phyloP scores from a whole-genome alignment of 2,797 vertebrate genomes.

The Phyllotis vaccarum region DNA sequence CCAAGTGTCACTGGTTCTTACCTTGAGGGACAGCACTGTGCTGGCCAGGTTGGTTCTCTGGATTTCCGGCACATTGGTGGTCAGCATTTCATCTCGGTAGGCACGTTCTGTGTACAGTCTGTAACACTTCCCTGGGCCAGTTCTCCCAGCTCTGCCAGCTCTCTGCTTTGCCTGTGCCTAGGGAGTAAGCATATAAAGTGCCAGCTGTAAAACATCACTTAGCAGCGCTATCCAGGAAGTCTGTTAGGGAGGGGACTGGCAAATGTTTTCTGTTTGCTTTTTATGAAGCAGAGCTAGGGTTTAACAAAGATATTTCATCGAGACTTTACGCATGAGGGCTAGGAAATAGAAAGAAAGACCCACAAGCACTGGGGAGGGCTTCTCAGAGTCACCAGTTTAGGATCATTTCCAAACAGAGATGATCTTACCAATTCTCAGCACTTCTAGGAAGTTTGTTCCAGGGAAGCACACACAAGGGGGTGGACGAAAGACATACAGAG shows the following conservation, averaged over 20 bases:
- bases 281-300: not conserved
- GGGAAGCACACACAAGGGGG: not conserved
- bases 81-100: conserved; percentile 98
- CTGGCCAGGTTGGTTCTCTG: conserved; percentile 99
- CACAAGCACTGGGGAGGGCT: not conserved
- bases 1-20: conserved; percentile 77
- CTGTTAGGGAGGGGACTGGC: not conserved
- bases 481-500: conserved; percentile 1
- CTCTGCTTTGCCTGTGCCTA: conserved; percentile 99
- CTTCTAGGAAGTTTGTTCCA: not conserved
- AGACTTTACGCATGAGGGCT: not conserved
- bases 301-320: not conserved
- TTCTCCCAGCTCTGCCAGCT: conserved; percentile 97
- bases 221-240: conserved; percentile 41
- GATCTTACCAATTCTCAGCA: not conserved
- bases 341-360: not conserved
- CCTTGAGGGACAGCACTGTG: conserved; percentile 98
- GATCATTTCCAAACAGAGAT: conserved; percentile 21
- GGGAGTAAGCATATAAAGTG: not conserved
- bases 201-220: not conserved
- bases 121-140: conserved; percentile 97
- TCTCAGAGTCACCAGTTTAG: not conserved
- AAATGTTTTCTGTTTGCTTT: conserved; percentile 41
- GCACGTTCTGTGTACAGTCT: conserved; percentile 97
- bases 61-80: conserved; percentile 99